Base-by-base conservation (phyloP, 2,888 invertebrate genomes). In the Ophion costatus region DNA sequence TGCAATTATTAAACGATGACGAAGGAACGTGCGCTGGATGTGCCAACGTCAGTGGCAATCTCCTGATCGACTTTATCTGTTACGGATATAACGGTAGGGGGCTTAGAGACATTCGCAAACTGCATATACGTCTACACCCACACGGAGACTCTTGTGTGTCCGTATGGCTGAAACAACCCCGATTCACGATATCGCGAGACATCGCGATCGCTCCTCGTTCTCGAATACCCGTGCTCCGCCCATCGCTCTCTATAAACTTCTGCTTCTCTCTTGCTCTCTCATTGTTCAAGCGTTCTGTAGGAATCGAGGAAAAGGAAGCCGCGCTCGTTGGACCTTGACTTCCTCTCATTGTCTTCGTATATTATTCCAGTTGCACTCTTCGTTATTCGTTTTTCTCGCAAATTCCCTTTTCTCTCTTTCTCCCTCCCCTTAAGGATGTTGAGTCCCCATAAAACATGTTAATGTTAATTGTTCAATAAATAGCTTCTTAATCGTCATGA, bases 321-420 rank as follows among this genome's bases (percentile, higher is more conserved):
- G 82, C 51, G 91, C 87, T 93, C 92, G 91, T 92, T 92, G 92
- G 92, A 93, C 92, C 93, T 93, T 93, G 92, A 93, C 93, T 93
- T 93, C 93, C 93, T 93, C 89, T 92, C 93, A 93, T 93, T 93
- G 93, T 93, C 91, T 81, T 88, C 22, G 71, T 14, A 64, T 22
- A 71, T 69, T 81, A 78, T 80, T 83, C 82, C 82, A 80, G 75
- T 77, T 87, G 79, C 86, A 80, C 83, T 86, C 87, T 83, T 87
- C 85, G 83, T 86, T 64, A 64, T 76, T 76, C 56, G 82, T 76
- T 85, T 88, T 87, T 84, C 73, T 78, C 75, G 71, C 56, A 33
- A 71, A 76, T 83, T 66, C 56, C 45, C 71, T 56, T 56, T 24
- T 64, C 33, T 61, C 17, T 42, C n/a, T 38, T 38, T 56, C 29